Conservation (phyloP, 92 coral and sea anemone genomes). For the Bergia sp. region DNA sequence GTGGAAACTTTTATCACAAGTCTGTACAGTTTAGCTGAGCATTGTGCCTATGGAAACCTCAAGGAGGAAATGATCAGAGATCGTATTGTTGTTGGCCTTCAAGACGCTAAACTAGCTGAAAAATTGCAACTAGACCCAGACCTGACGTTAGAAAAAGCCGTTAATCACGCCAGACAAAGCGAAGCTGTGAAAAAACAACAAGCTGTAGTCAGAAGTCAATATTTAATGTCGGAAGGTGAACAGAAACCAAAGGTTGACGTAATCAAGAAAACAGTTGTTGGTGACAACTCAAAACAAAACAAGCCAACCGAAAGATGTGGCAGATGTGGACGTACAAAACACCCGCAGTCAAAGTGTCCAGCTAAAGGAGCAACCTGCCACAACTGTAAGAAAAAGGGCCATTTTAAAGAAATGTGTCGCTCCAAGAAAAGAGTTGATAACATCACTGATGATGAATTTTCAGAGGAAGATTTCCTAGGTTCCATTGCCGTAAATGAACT, state of each 20-base stretch:
- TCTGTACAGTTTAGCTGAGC: conserved; percentile 53
- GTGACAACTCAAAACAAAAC: conserved; percentile 6
- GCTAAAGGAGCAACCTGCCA: conserved; percentile 2
- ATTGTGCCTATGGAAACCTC: conserved; percentile 47
- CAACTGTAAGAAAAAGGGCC: no score
- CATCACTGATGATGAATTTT: no score
- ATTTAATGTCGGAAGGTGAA: conserved; percentile 24
- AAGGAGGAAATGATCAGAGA: conserved; percentile 57
- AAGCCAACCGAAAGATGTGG: conserved; percentile 6
- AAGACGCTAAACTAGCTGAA: conserved; percentile 53
- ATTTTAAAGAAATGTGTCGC: no score
- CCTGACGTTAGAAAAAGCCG: conserved; percentile 54
- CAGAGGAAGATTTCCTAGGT: no score
- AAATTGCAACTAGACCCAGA: conserved; percentile 57
- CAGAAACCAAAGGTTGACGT: conserved; percentile 19
- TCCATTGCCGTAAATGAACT: no score
- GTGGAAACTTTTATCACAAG: conserved; percentile 55
- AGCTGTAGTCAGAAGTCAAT: no score
- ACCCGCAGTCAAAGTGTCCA: not conserved
- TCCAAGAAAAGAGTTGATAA: no score
- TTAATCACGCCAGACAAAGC: conserved; percentile 46
- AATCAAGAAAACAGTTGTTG: conserved; percentile 24
- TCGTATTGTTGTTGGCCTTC: conserved; percentile 65
- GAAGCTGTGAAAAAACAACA: conserved; percentile 15
- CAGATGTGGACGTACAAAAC: not conserved